Percentiles rank a stretch among this genome's conserved stretches.
Evolutionary conservation across 1,140 invertebrate genomes (phyloP).

Genomic region (Sinonovacula constricta): DNA sequence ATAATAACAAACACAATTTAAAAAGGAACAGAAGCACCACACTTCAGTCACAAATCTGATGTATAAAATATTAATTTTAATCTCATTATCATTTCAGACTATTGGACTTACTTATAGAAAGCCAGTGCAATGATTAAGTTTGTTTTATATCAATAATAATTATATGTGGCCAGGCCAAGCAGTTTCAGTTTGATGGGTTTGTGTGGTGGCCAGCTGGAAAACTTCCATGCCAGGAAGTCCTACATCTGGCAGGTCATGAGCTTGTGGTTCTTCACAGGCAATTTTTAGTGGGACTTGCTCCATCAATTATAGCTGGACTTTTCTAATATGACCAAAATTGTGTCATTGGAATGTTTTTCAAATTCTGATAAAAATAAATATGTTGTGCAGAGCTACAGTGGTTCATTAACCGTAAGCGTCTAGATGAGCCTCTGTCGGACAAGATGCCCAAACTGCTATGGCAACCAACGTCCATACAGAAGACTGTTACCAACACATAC

Average conservation of each 20-base stretch:
- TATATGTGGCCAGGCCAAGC: slow-evolving; percentile 1
- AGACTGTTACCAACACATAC: slow-evolving; percentile 49
- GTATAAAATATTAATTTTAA: too few relatives aligned
- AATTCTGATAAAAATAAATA: background rate
- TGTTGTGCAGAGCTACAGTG: slow-evolving; percentile 11
- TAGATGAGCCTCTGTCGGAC: slow-evolving; percentile 25
- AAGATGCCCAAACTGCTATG: slow-evolving; percentile 23
- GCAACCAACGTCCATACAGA: background rate
- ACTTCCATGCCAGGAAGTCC: slow-evolving; percentile 1
- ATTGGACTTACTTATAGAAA: too few relatives aligned
- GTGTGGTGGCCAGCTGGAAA: too few relatives aligned
- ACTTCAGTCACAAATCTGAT: too few relatives aligned
- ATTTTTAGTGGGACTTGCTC: background rate
- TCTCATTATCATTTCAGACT: too few relatives aligned
- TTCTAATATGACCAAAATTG: background rate
- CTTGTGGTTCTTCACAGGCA: too few relatives aligned
- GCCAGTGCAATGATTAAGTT: too few relatives aligned
- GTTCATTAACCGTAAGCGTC: background rate
- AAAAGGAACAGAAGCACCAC: too few relatives aligned
- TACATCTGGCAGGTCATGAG: background rate
- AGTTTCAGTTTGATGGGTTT: too few relatives aligned
- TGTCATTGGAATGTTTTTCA: background rate
- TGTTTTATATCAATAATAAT: too few relatives aligned
- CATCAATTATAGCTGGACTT: background rate
- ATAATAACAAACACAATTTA: too few relatives aligned